These are phyloP conservation scores for Drosophila pseudotalamancana DNA, from an alignment of 2,888 invertebrate species.

Conservation along the genomic window DNA sequence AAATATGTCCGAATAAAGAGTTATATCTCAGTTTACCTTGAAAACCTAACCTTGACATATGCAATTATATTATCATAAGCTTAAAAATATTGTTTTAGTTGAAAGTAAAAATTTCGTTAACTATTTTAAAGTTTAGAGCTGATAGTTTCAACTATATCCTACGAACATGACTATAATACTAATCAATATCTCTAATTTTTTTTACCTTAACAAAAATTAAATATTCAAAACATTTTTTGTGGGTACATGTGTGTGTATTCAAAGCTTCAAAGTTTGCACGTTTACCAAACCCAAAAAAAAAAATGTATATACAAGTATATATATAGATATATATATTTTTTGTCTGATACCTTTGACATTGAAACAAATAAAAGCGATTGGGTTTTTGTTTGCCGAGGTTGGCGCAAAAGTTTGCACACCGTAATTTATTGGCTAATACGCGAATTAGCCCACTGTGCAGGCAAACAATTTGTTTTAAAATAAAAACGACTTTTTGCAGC, in stretches of 20 bases:
- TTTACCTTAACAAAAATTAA: background rate
- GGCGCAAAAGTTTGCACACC: background rate
- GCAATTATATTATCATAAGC: no score
- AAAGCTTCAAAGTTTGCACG: slow-evolving; percentile 24
- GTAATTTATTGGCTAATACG: background rate
- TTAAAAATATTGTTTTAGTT: no score
- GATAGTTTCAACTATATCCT: no score
- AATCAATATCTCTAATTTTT: no score
- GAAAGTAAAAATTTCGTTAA: no score
- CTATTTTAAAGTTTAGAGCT: no score
- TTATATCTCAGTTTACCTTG: no score
- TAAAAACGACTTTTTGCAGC: slow-evolving; percentile 28
- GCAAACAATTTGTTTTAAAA: slow-evolving; percentile 12
- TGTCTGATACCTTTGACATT: slow-evolving; percentile 30
- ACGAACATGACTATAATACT: no score
- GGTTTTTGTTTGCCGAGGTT: slow-evolving; percentile 1
- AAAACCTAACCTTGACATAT: no score
- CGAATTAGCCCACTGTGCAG: slow-evolving; percentile 4
- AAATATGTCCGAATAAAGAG: no score
- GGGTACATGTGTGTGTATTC: slow-evolving; percentile 10
- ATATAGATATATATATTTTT: background rate
- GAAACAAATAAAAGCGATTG: slow-evolving; percentile 33
- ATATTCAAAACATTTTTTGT: slow-evolving; percentile 4
- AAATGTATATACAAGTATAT: background rate
- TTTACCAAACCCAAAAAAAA: slow-evolving; percentile 21